Conservation (phyloP, 2,888 invertebrate genomes). For the Gibbula magus region DNA sequence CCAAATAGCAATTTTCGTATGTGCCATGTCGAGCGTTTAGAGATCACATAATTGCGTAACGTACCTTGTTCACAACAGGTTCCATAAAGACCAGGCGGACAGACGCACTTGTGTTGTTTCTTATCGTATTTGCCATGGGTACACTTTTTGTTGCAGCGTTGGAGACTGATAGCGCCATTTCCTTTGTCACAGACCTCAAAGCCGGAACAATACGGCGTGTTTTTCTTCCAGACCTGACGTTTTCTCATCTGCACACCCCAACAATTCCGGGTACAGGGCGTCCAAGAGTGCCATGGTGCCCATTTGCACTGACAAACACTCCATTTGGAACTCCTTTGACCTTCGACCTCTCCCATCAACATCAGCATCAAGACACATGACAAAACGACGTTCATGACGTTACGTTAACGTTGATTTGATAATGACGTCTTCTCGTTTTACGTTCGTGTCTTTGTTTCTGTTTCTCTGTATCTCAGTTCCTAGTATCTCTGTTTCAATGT, state of each 20-base stretch:
- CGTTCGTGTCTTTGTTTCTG: too few species aligned
- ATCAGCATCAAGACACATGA: background rate
- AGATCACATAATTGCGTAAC: background rate
- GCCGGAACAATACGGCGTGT: background rate
- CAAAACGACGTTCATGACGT: too few species aligned
- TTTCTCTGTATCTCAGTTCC: too few species aligned
- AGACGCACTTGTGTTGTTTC: background rate
- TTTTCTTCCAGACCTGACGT: slow-evolving; percentile 14
- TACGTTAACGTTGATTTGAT: too few species aligned
- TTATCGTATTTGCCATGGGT: background rate
- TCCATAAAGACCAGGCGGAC: background rate
- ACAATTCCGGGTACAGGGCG: slow-evolving; percentile 5
- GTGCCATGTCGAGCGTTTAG: too few species aligned
- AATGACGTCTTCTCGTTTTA: too few species aligned
- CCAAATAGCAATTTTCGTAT: too few species aligned
- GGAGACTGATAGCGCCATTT: background rate
- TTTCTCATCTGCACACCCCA: slow-evolving; percentile 10
- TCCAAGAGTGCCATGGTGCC: slow-evolving; percentile 18
- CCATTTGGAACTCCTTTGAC: background rate
- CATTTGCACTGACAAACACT: slow-evolving; percentile 11
- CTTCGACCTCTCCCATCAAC: background rate
- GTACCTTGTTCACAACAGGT: slow-evolving; percentile 20
- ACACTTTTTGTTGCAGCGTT: background rate
- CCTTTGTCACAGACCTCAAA: slow-evolving; percentile 3
- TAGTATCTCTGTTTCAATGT: too few species aligned